Evolutionary conservation across 2,797 vertebrate species (phyloP).

Genomic region (Erethizon dorsatum): DNA sequence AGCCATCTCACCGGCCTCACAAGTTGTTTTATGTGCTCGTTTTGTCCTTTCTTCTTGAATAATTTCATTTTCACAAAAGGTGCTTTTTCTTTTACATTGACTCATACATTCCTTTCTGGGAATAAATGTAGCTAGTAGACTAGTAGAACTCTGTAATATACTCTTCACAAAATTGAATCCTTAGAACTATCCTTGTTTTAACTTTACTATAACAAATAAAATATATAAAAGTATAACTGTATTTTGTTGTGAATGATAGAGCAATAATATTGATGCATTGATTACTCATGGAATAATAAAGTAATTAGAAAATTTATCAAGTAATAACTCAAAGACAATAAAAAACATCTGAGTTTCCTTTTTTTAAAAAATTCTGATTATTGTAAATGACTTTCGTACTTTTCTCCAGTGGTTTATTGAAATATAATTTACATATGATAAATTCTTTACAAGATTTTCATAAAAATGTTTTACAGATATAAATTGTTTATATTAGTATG

Average conservation of each 20-base stretch:
- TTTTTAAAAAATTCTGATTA: neutral
- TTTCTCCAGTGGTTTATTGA: neutral
- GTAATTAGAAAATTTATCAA: conserved; percentile 10
- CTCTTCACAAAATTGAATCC: neutral
- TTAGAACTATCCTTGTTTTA: neutral
- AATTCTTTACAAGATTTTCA: conserved; percentile 31
- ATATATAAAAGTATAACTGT: neutral
- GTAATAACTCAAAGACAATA: neutral
- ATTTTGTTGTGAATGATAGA: conserved; percentile 15
- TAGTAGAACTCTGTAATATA: neutral
- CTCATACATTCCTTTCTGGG: neutral
- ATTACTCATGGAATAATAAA: neutral
- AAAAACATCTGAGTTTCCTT: conserved; percentile 15
- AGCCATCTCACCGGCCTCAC: too few relatives aligned
- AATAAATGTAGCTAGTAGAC: neutral
- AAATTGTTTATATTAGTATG: neutral
- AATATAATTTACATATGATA: neutral
- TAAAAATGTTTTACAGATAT: neutral
- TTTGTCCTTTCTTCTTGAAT: conserved; percentile 23
- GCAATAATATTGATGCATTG: conserved; percentile 8
- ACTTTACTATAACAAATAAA: neutral
- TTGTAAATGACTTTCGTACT: neutral
- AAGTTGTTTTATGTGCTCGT: neutral
- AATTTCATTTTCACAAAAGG: neutral
- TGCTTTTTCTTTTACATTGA: neutral